A percentile compares a stretch with the other conserved stretches of the same genome.
These are phyloP conservation scores for Catonia carolina DNA, from an alignment of 2,888 invertebrate genomes.

Conservation along the genomic window DNA sequence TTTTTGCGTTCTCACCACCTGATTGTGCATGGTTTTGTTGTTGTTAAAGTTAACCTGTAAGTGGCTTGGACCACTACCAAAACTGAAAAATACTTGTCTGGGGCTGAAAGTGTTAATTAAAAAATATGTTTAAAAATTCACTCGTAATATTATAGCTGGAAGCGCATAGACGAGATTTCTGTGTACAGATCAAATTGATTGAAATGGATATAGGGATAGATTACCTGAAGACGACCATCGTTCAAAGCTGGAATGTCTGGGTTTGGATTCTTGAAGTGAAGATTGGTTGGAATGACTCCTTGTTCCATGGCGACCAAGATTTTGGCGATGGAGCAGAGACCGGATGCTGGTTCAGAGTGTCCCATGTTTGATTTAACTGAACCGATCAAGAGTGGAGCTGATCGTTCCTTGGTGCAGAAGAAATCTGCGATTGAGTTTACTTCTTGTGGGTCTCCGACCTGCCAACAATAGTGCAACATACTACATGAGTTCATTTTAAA, in stretches of 20 bases:
- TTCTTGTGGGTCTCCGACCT: conserved; percentile 96
- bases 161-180: too few relatives aligned
- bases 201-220: too few relatives aligned
- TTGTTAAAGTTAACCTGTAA: too few relatives aligned
- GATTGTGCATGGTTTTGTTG: too few relatives aligned
- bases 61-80: too few relatives aligned
- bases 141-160: too few relatives aligned
- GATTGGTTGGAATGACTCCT: conserved; percentile 81
- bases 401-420: conserved; percentile 71
- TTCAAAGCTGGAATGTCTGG: conserved; percentile 81
- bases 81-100: too few relatives aligned
- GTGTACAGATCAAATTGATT: too few relatives aligned
- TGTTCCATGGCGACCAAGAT: conserved; percentile 88
- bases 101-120: too few relatives aligned
- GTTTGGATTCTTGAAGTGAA: conserved; percentile 84
- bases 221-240: conserved; percentile 84
- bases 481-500: too few relatives aligned
- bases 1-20: too few relatives aligned
- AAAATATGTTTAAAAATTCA: too few relatives aligned
- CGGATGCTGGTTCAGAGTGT: conserved; percentile 91
- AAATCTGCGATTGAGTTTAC: conserved; percentile 88
- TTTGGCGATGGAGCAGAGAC: conserved; percentile 85
- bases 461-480: conserved; percentile 19
- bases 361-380: conserved; percentile 99
- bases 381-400: conserved; percentile 77